Conservation (phyloP, 2,113 vertebrate species). For the Pterocles gutturalis region DNA sequence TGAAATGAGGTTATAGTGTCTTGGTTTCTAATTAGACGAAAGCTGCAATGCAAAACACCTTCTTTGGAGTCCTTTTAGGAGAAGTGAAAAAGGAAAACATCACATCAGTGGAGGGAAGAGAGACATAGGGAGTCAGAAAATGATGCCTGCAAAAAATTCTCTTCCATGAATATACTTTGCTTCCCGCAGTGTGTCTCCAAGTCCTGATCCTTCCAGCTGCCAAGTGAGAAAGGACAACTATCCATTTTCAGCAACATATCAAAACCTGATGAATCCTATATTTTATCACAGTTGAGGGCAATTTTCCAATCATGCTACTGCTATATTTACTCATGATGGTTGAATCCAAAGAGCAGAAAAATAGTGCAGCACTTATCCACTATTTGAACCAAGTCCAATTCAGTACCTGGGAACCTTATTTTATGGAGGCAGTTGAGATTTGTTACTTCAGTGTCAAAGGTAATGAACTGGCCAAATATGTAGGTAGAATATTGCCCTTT, state of each 20-base stretch:
- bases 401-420: neutral
- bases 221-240: neutral
- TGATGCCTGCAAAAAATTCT: neutral
- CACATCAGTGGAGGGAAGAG: neutral
- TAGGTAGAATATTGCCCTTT: neutral
- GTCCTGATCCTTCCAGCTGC: neutral
- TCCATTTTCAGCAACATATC: neutral
- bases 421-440: neutral
- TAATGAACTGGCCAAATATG: neutral
- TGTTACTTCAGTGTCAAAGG: constrained; percentile 4
- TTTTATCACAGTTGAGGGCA: constrained; percentile 26
- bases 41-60: neutral
- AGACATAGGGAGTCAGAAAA: neutral
- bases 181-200: neutral
- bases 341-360: constrained; percentile 12
- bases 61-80: neutral
- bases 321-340: constrained; percentile 11
- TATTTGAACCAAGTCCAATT: neutral
- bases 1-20: neutral
- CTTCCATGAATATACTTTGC: neutral
- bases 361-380: neutral
- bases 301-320: neutral
- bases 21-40: neutral
- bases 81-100: neutral
- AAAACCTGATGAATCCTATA: neutral